Conservation (phyloP, 1,140 invertebrate genomes). For the Pachyrhynchus sulphureomaculatus region DNA sequence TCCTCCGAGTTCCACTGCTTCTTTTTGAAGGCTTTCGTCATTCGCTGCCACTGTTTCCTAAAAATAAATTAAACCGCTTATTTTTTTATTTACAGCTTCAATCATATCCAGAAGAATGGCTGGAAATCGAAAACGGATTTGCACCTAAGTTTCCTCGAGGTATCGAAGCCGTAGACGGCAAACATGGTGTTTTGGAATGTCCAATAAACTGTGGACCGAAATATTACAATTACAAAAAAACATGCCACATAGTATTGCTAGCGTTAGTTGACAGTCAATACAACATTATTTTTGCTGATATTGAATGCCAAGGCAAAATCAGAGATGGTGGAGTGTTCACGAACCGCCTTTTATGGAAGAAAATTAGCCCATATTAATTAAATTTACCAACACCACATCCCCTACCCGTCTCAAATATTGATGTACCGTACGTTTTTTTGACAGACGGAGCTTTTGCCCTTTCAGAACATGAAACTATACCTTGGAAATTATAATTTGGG, state of each 20-base stretch:
- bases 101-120: slow-evolving; percentile 20
- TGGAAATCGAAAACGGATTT: slow-evolving; percentile 22
- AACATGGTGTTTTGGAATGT: background rate
- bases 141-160: slow-evolving; percentile 26
- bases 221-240: too few species aligned
- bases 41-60: slow-evolving; percentile 6
- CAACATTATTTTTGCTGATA: too few species aligned
- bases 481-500: too few species aligned
- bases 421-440: slow-evolving; percentile 12
- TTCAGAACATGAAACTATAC: background rate
- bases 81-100: slow-evolving; percentile 13
- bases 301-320: too few species aligned
- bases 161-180: too few species aligned
- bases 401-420: background rate
- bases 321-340: too few species aligned
- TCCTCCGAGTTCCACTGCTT: background rate
- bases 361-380: background rate
- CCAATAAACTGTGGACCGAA: slow-evolving; percentile 15
- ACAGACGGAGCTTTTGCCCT: background rate
- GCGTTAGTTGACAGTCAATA: too few species aligned
- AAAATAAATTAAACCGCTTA: slow-evolving; percentile 12
- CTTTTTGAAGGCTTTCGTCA: background rate
- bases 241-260: too few species aligned
- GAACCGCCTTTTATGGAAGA: slow-evolving; percentile 21
- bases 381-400: slow-evolving; percentile 2